Base-by-base conservation (phyloP, 2,888 invertebrate genomes). In the Tubulanus polymorphus region DNA sequence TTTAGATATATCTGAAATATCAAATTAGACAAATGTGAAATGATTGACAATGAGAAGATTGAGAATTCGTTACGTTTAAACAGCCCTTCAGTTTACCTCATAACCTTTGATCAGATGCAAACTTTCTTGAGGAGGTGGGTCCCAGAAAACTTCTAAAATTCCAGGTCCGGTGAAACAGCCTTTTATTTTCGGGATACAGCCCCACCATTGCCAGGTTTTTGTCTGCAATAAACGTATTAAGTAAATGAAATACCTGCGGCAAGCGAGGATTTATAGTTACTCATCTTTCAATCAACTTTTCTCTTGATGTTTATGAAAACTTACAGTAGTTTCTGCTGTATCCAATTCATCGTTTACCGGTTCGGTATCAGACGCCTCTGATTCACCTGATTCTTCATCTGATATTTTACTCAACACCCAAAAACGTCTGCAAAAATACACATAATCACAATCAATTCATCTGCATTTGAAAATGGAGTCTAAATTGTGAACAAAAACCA, bases 71-170 rank as follows among this genome's bases (percentile, higher is more conserved):
- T 12, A 35, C 23, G 18, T 41, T 20, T 18, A 48, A 6, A 12
- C n/a, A 37, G 10, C 10, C 10, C 35, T 32, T 5, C 18, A 5
- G 32, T 29, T 12, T 52, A 72, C 72, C 70, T 74, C 69, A 55
- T 76, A 76, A n/a, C 73, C 73, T 41, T 63, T 65, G 49, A 76
- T 64, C 6, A 70, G 60, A n/a, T 56, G 55, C 37, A 56, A 37
- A n/a, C 60, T 37, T 10, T 64, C 61, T 20, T 54, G 46, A 1
- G 57, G 54, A 12, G 70, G 68, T 3, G 55, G 61, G 15, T 78
- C 74, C 79, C 79, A 79, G 69, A 72, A 75, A 23, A 79, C 64
- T 56, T 76, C 74, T 65, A 79, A 65, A 23, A 67, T 67, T 8
- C 79, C 79, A 23, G 75, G 73, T n/a, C 63, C 66, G 1, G 71